A percentile compares a stretch with the other conserved stretches of the same genome.
Conservation (phyloP, 2,888 invertebrate genomes). For the Pelosia muscerda region DNA sequence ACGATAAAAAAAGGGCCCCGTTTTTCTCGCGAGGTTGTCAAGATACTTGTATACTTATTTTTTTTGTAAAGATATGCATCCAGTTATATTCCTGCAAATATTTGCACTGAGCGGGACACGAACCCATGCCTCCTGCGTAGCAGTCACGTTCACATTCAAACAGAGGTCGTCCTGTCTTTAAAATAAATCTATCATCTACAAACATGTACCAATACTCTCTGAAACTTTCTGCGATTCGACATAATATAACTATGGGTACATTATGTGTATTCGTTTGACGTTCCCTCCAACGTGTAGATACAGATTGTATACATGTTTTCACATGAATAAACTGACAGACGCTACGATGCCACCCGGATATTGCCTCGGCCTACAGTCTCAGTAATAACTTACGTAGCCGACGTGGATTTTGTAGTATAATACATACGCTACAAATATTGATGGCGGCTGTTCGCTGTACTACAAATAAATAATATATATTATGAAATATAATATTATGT, state of each 20-base stretch:
- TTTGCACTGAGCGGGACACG: no score
- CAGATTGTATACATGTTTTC: conserved; percentile 53
- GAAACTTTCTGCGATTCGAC: conserved; percentile 1
- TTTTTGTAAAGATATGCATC: no score
- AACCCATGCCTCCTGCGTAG: no score
- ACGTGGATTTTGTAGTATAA: conserved; percentile 9
- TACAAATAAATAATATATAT: no score
- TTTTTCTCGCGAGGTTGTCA: no score
- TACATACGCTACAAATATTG: background rate
- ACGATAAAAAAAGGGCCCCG: no score
- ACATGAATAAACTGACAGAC: conserved; percentile 69
- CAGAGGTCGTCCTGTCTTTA: no score
- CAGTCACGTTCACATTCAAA: no score
- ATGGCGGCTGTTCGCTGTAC: background rate
- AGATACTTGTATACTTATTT: no score
- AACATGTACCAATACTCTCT: background rate
- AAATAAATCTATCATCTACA: background rate
- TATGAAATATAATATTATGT: no score
- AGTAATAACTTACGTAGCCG: conserved; percentile 24
- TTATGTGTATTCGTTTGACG: conserved; percentile 33
- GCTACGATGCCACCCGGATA: conserved; percentile 66
- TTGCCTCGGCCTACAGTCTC: conserved; percentile 61
- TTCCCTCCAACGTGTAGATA: conserved; percentile 51
- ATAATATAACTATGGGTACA: background rate
- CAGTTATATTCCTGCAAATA: no score